Conservation (phyloP, 2,113 vertebrate species). For the Bungarus multicinctus region DNA sequence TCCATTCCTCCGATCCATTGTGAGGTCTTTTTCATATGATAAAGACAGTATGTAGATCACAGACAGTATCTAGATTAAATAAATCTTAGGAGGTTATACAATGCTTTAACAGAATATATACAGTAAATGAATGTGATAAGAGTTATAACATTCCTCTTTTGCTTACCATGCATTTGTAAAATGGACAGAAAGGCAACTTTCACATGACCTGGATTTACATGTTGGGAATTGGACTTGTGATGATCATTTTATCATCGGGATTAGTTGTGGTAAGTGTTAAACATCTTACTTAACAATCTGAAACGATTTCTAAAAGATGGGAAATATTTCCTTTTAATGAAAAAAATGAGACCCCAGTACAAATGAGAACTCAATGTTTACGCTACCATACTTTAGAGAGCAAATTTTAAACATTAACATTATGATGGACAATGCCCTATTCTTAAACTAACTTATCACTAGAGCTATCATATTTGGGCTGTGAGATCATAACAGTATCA, state of each 20-base stretch:
- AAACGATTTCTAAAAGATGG: not conserved
- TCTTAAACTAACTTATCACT: not conserved
- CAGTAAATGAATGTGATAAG: not conserved
- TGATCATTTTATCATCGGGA: conserved; percentile 42
- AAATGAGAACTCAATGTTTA: not conserved
- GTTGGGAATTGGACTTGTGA: conserved; percentile 44
- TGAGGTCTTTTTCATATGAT: not conserved
- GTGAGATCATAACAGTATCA: not conserved
- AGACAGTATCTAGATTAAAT: not conserved
- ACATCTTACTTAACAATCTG: not conserved
- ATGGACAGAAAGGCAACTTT: conserved; percentile 43
- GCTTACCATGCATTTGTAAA: conserved; percentile 23
- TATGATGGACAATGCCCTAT: not conserved
- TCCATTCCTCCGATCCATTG: not conserved
- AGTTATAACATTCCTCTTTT: not conserved
- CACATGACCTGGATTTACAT: conserved; percentile 45
- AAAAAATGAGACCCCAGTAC: not conserved
- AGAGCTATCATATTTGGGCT: not conserved
- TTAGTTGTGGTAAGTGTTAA: conserved; percentile 33
- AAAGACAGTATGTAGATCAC: not conserved
- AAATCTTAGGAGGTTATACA: not conserved
- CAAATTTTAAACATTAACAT: not conserved
- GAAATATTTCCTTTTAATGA: not conserved
- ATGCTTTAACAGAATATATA: not conserved
- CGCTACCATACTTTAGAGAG: not conserved